These are phyloP conservation scores for Ammospiza caudacuta DNA, from an alignment of 2,113 vertebrate species.

Conservation along the genomic window DNA sequence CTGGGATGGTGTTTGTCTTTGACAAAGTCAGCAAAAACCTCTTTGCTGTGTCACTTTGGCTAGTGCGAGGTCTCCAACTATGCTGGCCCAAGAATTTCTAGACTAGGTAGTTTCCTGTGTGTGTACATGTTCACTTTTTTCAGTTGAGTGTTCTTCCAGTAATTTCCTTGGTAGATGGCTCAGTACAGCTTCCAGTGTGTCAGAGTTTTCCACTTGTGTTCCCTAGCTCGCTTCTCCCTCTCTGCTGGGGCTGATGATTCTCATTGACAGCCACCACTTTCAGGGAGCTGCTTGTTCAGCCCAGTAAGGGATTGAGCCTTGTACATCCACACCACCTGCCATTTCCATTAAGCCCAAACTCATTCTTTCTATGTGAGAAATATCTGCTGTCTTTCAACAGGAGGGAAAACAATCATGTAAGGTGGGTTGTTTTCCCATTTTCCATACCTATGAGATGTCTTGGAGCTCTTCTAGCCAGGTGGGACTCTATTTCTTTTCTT, in stretches of 20 bases:
- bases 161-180: neutral
- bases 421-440: constrained; percentile 5
- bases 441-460: neutral
- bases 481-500: neutral
- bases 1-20: neutral
- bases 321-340: constrained; percentile 9
- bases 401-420: constrained; percentile 33
- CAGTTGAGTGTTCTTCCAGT: neutral
- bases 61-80: neutral
- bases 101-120: neutral
- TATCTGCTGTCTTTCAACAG: constrained; percentile 44
- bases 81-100: neutral
- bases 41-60: neutral
- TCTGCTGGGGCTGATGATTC: neutral
- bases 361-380: neutral
- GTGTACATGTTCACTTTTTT: neutral
- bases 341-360: constrained; percentile 52
- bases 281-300: neutral
- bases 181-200: neutral
- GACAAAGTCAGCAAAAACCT: neutral
- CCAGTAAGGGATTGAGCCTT: neutral
- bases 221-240: neutral
- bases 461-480: neutral
- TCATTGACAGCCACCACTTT: neutral
- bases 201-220: neutral